Percentiles rank a stretch among this genome's conserved stretches.
Conservation (phyloP, 2,888 invertebrate genomes). For the Yponomeuta evonymella region DNA sequence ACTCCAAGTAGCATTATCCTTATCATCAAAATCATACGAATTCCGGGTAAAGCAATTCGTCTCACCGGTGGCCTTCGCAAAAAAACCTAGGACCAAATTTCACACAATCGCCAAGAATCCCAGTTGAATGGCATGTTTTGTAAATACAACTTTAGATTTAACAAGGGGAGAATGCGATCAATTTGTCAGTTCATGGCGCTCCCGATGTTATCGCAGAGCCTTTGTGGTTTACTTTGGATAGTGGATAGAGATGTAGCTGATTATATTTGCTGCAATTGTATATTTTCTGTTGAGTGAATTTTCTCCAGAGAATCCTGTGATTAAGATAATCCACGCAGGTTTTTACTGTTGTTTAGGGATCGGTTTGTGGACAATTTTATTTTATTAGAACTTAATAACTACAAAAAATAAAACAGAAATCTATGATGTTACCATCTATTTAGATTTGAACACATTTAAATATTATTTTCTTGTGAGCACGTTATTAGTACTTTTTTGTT, state of each 20-base stretch:
- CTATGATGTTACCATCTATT: too few species aligned
- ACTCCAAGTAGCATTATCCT: not conserved
- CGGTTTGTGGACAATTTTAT: not conserved
- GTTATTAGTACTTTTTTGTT: too few species aligned
- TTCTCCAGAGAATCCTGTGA: not conserved
- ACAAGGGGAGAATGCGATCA: conserved; percentile 48
- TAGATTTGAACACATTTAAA: too few species aligned
- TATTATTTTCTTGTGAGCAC: too few species aligned
- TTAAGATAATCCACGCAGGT: not conserved
- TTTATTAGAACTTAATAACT: too few species aligned
- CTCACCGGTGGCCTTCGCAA: conserved; percentile 10
- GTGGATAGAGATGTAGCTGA: conserved; percentile 35
- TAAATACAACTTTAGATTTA: conserved; percentile 57
- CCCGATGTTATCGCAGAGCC: conserved; percentile 61
- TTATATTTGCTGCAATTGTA: conserved; percentile 40
- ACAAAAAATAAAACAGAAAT: too few species aligned
- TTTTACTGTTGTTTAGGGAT: not conserved
- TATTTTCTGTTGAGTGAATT: not conserved
- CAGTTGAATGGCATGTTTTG: conserved; percentile 64
- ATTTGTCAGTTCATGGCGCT: conserved; percentile 55
- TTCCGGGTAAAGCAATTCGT: not conserved
- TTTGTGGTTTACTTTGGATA: conserved; percentile 51
- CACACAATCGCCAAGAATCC: conserved; percentile 51
- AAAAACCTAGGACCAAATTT: conserved; percentile 49
- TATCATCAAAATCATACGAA: not conserved